These are phyloP conservation scores for Acleris emargana DNA, from an alignment of 2,888 invertebrate genomes.

Conservation along the genomic window DNA sequence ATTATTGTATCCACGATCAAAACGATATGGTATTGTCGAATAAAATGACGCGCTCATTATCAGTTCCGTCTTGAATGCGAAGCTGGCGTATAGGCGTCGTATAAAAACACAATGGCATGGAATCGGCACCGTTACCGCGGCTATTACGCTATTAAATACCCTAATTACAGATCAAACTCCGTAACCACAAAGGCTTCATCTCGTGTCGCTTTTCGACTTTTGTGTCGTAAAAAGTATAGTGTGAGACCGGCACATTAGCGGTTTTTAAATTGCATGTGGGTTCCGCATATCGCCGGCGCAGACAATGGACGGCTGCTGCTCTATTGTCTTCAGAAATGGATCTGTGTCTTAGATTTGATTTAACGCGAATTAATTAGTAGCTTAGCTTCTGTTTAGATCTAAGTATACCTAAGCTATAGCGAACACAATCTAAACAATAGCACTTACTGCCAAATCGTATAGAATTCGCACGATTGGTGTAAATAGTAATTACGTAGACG, in stretches of 20 bases:
- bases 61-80: constrained; percentile 56
- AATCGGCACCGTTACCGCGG: constrained; percentile 72
- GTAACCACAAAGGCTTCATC: constrained; percentile 76
- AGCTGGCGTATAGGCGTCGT: constrained; percentile 50
- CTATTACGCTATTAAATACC: constrained; percentile 75
- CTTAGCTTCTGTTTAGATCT: constrained; percentile 4
- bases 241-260: constrained; percentile 63
- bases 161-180: constrained; percentile 79
- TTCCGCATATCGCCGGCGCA: constrained; percentile 51
- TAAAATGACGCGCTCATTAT: constrained; percentile 44
- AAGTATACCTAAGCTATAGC: background rate
- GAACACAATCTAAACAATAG: constrained; percentile 5
- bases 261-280: constrained; percentile 66
- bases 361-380: constrained; percentile 29
- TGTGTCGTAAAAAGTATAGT: constrained; percentile 69
- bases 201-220: constrained; percentile 67
- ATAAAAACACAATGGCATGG: constrained; percentile 69
- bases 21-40: constrained; percentile 27
- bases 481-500: background rate
- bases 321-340: constrained; percentile 44
- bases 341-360: constrained; percentile 33
- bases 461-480: constrained; percentile 11
- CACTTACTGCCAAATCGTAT: background rate
- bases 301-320: constrained; percentile 39
- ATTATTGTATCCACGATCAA: constrained; percentile 10